A percentile compares a stretch with the other conserved stretches of the same genome.
These are phyloP conservation scores for Pantherophis alleghaniensis DNA, from an alignment of 2,797 vertebrate species.

Conservation along the genomic window DNA sequence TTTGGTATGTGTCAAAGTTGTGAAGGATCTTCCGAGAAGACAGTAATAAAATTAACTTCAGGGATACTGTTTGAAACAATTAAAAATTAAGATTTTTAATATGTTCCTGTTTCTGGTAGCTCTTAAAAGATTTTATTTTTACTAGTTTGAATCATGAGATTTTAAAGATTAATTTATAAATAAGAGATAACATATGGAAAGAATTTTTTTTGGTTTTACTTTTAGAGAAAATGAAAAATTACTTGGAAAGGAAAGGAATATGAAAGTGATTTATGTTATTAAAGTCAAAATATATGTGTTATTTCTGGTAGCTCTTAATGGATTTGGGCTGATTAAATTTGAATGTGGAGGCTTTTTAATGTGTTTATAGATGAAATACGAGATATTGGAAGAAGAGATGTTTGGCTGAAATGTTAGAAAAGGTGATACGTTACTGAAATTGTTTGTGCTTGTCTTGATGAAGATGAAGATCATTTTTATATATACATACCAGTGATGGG, in stretches of 20 bases:
- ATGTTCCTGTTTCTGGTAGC: background rate
- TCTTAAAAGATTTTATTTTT: background rate
- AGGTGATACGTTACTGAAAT: background rate
- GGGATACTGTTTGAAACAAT: background rate
- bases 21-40: too few relatives aligned
- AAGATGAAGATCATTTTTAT: background rate
- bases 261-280: background rate
- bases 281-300: background rate
- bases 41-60: too few relatives aligned
- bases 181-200: background rate
- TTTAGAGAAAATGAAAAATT: background rate
- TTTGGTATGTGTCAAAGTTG: too few relatives aligned
- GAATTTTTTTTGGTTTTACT: background rate
- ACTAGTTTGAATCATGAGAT: background rate
- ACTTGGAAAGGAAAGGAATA: background rate
- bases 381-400: background rate
- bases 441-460: background rate
- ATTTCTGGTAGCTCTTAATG: background rate
- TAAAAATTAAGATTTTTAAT: background rate
- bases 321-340: background rate
- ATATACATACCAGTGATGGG: too few relatives aligned
- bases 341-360: background rate
- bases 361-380: background rate
- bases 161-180: background rate
- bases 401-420: background rate